A percentile compares a stretch with the other conserved stretches of the same genome.
phyloP scores from a whole-genome alignment of 1,140 invertebrate genomes.

The Temnothorax longispinosus region DNA sequence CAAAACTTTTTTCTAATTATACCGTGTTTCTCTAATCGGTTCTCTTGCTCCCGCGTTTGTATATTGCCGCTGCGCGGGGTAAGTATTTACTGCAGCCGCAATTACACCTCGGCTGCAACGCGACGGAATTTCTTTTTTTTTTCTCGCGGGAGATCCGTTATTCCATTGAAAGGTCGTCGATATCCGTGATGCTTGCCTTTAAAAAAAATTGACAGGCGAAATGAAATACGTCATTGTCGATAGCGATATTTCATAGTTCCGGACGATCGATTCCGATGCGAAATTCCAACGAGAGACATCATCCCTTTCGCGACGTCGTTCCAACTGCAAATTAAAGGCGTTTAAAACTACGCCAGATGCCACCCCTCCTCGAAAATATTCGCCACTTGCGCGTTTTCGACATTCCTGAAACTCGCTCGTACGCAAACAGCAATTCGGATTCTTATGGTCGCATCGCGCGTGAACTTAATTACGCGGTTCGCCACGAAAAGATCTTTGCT shows the following conservation, averaged over 20 bases:
- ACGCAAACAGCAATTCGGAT: constrained; percentile 30
- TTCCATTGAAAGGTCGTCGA: constrained; percentile 72
- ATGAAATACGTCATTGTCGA: constrained; percentile 72
- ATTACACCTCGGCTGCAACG: constrained; percentile 50
- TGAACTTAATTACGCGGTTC: constrained; percentile 39
- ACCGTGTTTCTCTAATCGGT: not conserved
- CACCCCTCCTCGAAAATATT: constrained; percentile 26
- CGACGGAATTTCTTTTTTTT: constrained; percentile 56
- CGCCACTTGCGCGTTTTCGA: not conserved
- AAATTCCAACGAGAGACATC: constrained; percentile 63
- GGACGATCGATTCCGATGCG: constrained; percentile 68
- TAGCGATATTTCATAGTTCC: constrained; percentile 73
- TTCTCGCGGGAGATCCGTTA: constrained; percentile 62
- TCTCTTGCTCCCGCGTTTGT: not conserved
- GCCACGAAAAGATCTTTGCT: not conserved
- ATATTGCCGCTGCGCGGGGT: not conserved
- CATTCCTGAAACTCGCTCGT: constrained; percentile 22
- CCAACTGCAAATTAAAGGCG: constrained; percentile 69
- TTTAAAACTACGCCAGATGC: not conserved
- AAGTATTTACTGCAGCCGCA: constrained; percentile 49
- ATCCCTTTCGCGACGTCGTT: constrained; percentile 20
- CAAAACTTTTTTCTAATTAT: constrained; percentile 43
- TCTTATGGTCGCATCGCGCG: constrained; percentile 23
- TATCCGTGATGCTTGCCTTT: constrained; percentile 72
- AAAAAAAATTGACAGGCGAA: constrained; percentile 67